Percentiles rank a stretch among this genome's conserved stretches.
Evolutionary conservation across 2,797 vertebrate genomes (phyloP).

Genomic region (Brotogeris chrysoptera): DNA sequence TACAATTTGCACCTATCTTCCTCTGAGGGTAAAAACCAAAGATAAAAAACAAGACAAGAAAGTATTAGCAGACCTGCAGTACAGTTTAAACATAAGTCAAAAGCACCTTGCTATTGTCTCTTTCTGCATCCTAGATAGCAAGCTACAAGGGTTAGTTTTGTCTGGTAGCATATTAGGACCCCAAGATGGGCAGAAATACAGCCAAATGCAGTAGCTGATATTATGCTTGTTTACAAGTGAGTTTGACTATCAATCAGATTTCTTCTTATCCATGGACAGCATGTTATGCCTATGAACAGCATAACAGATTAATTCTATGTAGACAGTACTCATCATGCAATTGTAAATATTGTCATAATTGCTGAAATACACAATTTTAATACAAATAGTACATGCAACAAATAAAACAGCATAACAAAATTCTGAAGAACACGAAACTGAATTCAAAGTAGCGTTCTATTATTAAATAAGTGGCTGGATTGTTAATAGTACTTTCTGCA

Average conservation of each 20-base stretch:
- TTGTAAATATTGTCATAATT: not conserved
- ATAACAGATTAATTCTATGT: not conserved
- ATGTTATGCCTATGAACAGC: not conserved
- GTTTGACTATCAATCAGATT: not conserved
- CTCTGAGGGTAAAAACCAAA: slow-evolving; percentile 75
- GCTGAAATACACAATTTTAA: not conserved
- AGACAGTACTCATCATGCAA: not conserved
- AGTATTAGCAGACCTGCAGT: not conserved
- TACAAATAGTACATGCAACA: not conserved
- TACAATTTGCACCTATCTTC: slow-evolving; percentile 96
- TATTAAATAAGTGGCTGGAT: not conserved
- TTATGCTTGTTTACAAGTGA: not conserved
- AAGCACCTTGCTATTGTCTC: not conserved
- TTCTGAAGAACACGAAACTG: not conserved
- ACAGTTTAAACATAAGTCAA: not conserved
- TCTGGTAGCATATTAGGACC: not conserved
- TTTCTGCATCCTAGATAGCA: not conserved
- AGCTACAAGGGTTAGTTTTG: not conserved
- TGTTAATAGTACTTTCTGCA: not conserved
- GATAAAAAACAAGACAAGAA: not conserved
- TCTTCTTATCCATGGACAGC: not conserved
- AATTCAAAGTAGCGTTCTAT: not conserved
- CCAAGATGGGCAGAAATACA: not conserved
- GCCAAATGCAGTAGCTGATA: not conserved
- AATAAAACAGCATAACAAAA: not conserved